phyloP scores from a whole-genome alignment of 2,888 invertebrate genomes.

The Callinectes sapidus region DNA sequence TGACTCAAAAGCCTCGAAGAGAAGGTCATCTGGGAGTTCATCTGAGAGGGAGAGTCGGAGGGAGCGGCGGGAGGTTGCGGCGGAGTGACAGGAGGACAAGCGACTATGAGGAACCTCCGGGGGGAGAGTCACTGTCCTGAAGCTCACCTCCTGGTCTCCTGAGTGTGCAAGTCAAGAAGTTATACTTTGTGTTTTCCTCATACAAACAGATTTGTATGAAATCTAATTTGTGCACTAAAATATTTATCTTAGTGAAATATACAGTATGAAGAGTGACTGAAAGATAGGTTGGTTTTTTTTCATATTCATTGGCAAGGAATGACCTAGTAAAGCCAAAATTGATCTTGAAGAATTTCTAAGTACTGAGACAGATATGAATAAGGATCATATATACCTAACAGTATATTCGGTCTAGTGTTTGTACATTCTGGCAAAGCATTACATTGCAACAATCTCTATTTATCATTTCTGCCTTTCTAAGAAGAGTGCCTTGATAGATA shows the following conservation, averaged over 20 bases:
- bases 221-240: not conserved
- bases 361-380: not conserved
- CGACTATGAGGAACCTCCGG: conserved; percentile 63
- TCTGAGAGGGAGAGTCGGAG: conserved; percentile 66
- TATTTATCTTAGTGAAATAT: not conserved
- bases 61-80: conserved; percentile 61
- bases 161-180: not conserved
- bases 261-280: not conserved
- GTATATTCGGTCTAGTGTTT: too few species aligned
- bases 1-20: conserved; percentile 68
- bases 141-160: conserved; percentile 72
- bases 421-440: not conserved
- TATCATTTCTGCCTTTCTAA: not conserved
- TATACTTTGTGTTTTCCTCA: not conserved
- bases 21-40: conserved; percentile 69
- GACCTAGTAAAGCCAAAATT: not conserved
- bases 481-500: not conserved
- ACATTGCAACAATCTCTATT: not conserved
- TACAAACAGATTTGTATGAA: not conserved
- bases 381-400: not conserved
- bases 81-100: conserved; percentile 55
- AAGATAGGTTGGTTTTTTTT: not conserved
- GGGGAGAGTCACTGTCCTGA: conserved; percentile 72
- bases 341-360: not conserved
- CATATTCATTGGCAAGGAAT: not conserved